Base-by-base conservation (phyloP, 2,888 invertebrate genomes). In the Lacanobia wlatinum region DNA sequence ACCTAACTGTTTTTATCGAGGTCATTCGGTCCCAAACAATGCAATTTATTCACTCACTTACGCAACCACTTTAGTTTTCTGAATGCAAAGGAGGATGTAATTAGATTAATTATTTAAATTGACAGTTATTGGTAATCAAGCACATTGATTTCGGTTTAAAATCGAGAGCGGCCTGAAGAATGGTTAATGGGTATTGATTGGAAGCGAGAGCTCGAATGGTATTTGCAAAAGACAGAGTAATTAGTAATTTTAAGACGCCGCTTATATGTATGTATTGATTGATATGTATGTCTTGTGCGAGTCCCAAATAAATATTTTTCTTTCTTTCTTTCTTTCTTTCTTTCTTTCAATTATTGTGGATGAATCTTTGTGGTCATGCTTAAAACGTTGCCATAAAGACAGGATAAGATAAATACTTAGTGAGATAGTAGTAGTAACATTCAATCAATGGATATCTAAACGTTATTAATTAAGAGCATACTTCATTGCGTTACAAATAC, bases 11-110 rank as follows among this genome's bases (percentile, higher is more conserved):
- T 28, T 2, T 28, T 28, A 28, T 28, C 28, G 28, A 28, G 28
- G 3, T 73, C 61, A 70, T 76, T 75, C 50, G 34, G 34, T 70
- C 53, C 21, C 65, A 65, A 71, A 76, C 70, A 77, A 71, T 67
- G 52, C 68, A 74, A 75, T 73, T 75, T 70, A 73, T 75, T 68
- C 56, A 62, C 69, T 48, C 8, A 14, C 23, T 48, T 34, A 34
- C 28, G 21, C 43, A 7, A n/a, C 21, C 55, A 16, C 28, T 62
- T 69, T 40, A 23, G 70, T 63, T 74, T 53, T 40, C 28, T 50
- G 38, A 10, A 14, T 8, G 48, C 55, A 66, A 69, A 59, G 43
- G 14, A 63, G 43, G 9, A 34, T 62, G 23, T 73, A 38, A 78
- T 69, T 73, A 12, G 14, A 65, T 64, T 69, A 46, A 65, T 56